Evolutionary conservation across 1,140 invertebrate genomes (phyloP), one percentile per base, ranked within the genome.

Genomic region (Andrena cerasifolii): DNA sequence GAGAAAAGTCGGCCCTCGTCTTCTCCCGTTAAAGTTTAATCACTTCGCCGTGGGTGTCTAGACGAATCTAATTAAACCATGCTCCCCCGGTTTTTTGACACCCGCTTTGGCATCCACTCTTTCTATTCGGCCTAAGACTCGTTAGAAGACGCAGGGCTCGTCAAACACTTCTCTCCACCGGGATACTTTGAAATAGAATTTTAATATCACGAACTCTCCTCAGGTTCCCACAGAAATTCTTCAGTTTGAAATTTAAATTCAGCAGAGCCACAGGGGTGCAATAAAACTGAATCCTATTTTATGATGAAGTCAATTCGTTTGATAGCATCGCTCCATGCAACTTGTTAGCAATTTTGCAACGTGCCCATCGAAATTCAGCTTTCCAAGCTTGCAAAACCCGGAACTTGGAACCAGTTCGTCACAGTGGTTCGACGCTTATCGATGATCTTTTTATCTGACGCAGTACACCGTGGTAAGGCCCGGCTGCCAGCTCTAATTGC

Each of bases 1-100:
- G 86, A 86, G 80, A 83, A 83, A 87, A 86, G 74, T 53, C 74
- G 56, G 70, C 53, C 53, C 63, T 76, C 33, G 54, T 73, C 76
- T 40, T 58, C 67, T 61, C 68, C 68, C 21, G 21, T 45, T 28
- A 61, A 28, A 14, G 24, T 70, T 83, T 76, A 63, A 77, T 79
- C 78, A 54, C n/a, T 49, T 61, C 21, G 49, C 21, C 33, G 36
- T 68, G 47, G 51, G 58, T 40, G 71, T 80, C 81, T 56, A 80
- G 78, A 84, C 82, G 59, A 49, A 76, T 73, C 79, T 80, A 80
- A 84, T 84, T 83, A 66, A 66, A 16, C 28, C 28, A 0, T 10
- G n/a, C 26, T 21, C 7, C 16, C 4, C 16, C 33, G 31, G 7
- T 40, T 40, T 68, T 54, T 54, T 54, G 33, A 14, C 61, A 47